Evolutionary conservation across 2,113 vertebrate genomes (phyloP), one percentile per base, ranked within the genome.

Genomic region (Pipa parva): DNA sequence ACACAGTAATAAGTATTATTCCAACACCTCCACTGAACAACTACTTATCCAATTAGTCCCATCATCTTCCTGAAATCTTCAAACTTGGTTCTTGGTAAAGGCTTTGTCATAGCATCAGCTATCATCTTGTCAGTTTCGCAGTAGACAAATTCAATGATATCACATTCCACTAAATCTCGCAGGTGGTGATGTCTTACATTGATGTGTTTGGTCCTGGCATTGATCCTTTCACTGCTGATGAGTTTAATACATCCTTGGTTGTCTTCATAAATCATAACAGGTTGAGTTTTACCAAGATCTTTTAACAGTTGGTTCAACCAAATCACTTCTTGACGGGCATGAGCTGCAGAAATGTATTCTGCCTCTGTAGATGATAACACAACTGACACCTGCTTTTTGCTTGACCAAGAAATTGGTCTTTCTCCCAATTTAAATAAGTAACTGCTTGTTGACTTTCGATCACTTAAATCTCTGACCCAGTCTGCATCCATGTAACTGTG

Each of bases 171-270:
- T 18, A 29, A n/a, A 6, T 31, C 52, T n/a, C 17, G 13, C 7
- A 29, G 12, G 17, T 13, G 26, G 6, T 24, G 26, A 17, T 55
- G 22, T 55, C 27, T 55, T 4, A 29, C 27, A 18, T 55, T 13
- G 28, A 55, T 55, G 12, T 55, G 52, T 3, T 55, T 55, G 4
- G 27, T 55, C n/a, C 52, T 28, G 8, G 58, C 33, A 24, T 22
- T 42, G 20, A 22, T 60, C 58, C n/a, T 18, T 13, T 60, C 58
- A 60, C 58, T 60, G 12, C 13, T 11, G 9, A 31, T 31, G 39
- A 42, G 33, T 10, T 42, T 60, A 36, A 42, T 42, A 11, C 33
- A 60, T 17, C 12, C 26, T 10, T 59, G 57, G 22, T 36, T 37
- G n/a, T 59, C 57, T 25, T 4, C 57, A 59, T 20, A 39, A 12